Base-by-base conservation (phyloP, 2,888 invertebrate genomes). In the Dexiosoma caninum region DNA sequence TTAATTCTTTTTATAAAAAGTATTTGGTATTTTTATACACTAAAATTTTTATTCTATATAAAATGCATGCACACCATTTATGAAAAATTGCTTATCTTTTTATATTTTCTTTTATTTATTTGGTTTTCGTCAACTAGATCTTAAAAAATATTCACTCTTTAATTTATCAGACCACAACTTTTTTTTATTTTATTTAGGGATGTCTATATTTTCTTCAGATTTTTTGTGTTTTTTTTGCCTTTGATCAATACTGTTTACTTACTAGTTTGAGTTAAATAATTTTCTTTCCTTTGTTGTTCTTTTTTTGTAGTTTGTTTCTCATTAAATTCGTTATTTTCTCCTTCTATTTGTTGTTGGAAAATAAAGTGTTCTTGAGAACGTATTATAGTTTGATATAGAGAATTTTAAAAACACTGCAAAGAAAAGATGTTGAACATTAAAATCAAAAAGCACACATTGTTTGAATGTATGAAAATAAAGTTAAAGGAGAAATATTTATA, bases 111-210 rank as follows among this genome's bases (percentile, higher is more conserved):
- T 44, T 62, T 8, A 3, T 51, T 69, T 46, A 57, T 62, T 42
- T 40, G 21, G 2, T 19, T 57, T 64, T 71, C 23, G 71, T 14
- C 59, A 51, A 53, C 49, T 76, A 76, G 66, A 76, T 72, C 67
- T 81, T 81, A 81, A 51, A 80, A 81, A 77, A 81, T 81, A 81
- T 77, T 81, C 81, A 81, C 81, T 81, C 81, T 81, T 81, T 77
- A 70, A 21, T 69, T 79, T 59, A 81, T 81, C 81, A 81, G 81
- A 77, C 81, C 81, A 81, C 81, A 81, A 81, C 72, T 77, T 77
- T 77, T 76, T 70, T 62, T 37, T 30, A 51, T 51, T 37, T 40
- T 57, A 55, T 64, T 69, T 74, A 72, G 66, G 35, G 69, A 66
- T 69, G 51, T 70, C 60, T 62, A 67, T 35, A 14, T 21, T 6